A percentile compares a stretch with the other conserved stretches of the same genome.
Evolutionary conservation across 1,140 invertebrate species (phyloP).

Genomic region (Phthorimaea operculella): DNA sequence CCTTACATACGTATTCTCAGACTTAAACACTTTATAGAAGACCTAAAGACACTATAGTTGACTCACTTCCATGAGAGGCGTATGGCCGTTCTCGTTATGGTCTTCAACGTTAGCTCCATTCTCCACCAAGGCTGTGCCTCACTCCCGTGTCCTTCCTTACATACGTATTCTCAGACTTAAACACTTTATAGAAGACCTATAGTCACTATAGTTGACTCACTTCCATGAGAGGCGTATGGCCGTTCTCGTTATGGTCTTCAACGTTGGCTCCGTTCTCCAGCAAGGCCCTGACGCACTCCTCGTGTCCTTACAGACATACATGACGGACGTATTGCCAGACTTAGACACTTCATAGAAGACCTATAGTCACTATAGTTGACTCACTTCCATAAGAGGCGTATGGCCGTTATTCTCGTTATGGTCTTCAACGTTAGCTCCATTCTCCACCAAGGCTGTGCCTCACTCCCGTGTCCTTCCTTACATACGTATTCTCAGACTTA

Average conservation of each 20-base stretch:
- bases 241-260: slow-evolving; percentile 99
- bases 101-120: slow-evolving; percentile 96
- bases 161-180: slow-evolving; percentile 40
- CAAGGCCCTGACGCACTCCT: background rate
- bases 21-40: too few species aligned
- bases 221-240: slow-evolving; percentile 83
- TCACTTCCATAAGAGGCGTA: slow-evolving; percentile 73
- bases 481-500: slow-evolving; percentile 90
- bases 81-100: slow-evolving; percentile 89
- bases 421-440: slow-evolving; percentile 89
- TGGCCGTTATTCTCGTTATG: slow-evolving; percentile 99
- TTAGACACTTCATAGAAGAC: too few species aligned
- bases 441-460: background rate
- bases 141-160: slow-evolving; percentile 96
- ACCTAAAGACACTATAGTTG: too few species aligned
- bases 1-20: slow-evolving; percentile 98
- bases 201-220: background rate
- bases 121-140: slow-evolving; percentile 89
- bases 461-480: too few species aligned
- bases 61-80: slow-evolving; percentile 83
- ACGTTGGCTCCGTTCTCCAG: slow-evolving; percentile 75
- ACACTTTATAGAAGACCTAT: too few species aligned
- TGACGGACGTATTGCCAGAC: too few species aligned
- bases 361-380: slow-evolving; percentile 14
- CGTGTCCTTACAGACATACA: too few species aligned